Evolutionary conservation across 1,140 invertebrate species (phyloP), one percentile per base, ranked within the genome.

Genomic region (Brachionus asplanchnoidis): DNA sequence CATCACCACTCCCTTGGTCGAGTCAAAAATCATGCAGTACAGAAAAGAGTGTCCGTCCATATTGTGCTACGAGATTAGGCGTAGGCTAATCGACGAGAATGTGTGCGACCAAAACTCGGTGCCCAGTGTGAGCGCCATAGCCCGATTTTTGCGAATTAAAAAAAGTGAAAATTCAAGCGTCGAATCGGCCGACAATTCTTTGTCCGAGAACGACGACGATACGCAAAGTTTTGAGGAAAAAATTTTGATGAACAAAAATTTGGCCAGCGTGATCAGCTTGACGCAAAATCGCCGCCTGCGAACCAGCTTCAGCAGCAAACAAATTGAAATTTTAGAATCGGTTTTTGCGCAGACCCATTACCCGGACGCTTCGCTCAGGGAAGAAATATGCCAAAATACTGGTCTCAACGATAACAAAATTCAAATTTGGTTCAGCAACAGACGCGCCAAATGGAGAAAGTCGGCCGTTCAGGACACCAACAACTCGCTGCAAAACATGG

Each of bases 341-440:
- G 97, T 98, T 84, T 99, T 99, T 90, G 94, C 97, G 86, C 99
- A 99, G 92, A 98, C 95, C 86, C 97, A 99, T 92, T 99, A 99
- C 90, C 98, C 98, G 12, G 98, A 99, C 91, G 99, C 99, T 89
- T 99, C 99, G 92, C 98, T 96, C 89, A 92, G 98, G 90, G 98
- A 99, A 91, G 97, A 99, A 91, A 92, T 99, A 87, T 97, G 98
- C 84, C 92, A 97, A 90, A 97, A 96, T 88, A 99, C 98, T 85
- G 99, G 99, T 92, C 93, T 99, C 86, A 99, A 99, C 90, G 98
- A 99, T 92, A 98, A 98, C 68, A 93, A 98, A 91, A 99, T 99
- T 93, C 98, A 99, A 94, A 84, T 84, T 20, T 84, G 84, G 84
- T 84, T 84, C 32, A 75, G 46, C 12, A 84, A 84, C 60, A n/a